Evolutionary conservation across 2,797 vertebrate genomes (phyloP).

Genomic region (Telmatherina bonti): DNA sequence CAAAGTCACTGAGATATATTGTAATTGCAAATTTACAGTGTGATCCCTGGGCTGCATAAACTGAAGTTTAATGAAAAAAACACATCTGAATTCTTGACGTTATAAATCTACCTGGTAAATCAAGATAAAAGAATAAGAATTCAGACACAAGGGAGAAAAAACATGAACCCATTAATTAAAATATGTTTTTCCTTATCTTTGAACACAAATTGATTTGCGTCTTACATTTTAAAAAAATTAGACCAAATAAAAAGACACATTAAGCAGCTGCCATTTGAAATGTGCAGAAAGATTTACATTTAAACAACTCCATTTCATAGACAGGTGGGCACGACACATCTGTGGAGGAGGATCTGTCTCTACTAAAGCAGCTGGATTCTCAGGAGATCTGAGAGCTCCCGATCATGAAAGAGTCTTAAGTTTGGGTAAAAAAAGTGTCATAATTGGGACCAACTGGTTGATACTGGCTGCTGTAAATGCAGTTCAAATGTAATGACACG

Average conservation of each 20-base stretch:
- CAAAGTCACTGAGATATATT: not conserved
- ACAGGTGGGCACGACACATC: not conserved
- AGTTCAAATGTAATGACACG: not conserved
- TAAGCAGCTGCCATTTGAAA: not conserved
- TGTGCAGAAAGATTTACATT: not conserved
- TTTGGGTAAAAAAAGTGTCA: not conserved
- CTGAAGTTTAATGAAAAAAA: not conserved
- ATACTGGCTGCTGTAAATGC: not conserved
- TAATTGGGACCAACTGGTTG: not conserved
- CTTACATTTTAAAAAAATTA: not conserved
- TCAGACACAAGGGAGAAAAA: not conserved
- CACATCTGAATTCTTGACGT: not conserved
- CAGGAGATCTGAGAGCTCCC: not conserved
- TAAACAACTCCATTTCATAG: not conserved
- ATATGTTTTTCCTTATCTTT: not conserved
- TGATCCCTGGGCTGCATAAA: not conserved
- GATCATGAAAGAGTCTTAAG: not conserved
- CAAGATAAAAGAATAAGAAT: not conserved
- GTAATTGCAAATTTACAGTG: not conserved
- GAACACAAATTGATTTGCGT: not conserved
- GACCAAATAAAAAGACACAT: not conserved
- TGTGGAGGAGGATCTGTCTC: not conserved
- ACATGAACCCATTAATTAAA: not conserved
- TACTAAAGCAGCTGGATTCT: not conserved
- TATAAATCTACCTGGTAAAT: not conserved